phyloP scores from a whole-genome alignment of 2,888 invertebrate genomes.

The Glaucopsyche alexis region DNA sequence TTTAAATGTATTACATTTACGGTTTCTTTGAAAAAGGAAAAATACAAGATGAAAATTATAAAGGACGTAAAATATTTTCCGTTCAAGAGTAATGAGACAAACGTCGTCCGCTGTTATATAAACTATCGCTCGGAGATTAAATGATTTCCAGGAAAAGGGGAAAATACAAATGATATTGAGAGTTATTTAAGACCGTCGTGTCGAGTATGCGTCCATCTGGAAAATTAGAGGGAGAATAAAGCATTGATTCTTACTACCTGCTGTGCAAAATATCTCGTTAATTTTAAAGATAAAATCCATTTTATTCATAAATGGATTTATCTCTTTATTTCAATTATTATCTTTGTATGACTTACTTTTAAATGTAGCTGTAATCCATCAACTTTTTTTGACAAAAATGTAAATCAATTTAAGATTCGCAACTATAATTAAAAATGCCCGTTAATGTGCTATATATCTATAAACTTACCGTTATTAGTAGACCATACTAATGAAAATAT shows the following conservation, averaged over 20 bases:
- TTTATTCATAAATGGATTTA: neutral
- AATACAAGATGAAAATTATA: neutral
- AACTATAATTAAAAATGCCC: too few species aligned
- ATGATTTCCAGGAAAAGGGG: constrained; percentile 1
- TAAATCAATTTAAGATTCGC: too few species aligned
- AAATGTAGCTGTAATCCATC: too few species aligned
- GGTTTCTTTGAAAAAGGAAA: neutral
- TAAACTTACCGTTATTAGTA: too few species aligned
- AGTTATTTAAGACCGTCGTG: constrained; percentile 14
- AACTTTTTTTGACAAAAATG: too few species aligned
- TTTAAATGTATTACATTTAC: neutral
- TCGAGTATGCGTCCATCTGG: neutral
- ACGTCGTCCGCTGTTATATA: neutral
- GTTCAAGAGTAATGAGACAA: neutral
- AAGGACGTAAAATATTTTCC: neutral
- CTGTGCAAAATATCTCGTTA: neutral
- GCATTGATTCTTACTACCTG: neutral
- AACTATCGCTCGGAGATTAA: neutral
- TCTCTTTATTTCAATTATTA: neutral
- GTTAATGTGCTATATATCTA: too few species aligned
- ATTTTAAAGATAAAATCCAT: neutral
- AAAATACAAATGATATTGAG: constrained; percentile 14
- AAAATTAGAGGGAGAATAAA: constrained; percentile 9
- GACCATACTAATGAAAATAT: too few species aligned
- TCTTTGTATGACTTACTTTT: too few species aligned